These are phyloP conservation scores for Acanthoscelides obtectus DNA, from an alignment of 2,888 invertebrate species.

Conservation along the genomic window DNA sequence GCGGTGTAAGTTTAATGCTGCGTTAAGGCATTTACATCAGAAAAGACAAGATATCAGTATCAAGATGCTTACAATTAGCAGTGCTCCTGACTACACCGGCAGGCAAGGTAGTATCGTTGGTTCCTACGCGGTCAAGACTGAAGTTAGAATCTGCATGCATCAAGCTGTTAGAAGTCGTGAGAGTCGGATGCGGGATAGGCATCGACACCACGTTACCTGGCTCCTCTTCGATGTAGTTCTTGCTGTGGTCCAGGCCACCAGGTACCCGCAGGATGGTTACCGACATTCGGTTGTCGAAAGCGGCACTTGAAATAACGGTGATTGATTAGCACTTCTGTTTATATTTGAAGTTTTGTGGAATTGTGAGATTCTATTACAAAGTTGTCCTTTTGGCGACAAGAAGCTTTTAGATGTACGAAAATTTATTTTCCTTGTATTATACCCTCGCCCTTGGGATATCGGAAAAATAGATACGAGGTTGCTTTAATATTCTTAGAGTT, in stretches of 20 bases:
- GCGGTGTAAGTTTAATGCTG: no score
- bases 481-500: no score
- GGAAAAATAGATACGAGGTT: no score
- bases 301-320: slow-evolving; percentile 58
- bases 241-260: slow-evolving; percentile 76
- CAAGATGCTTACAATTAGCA: neutral
- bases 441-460: no score
- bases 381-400: no score
- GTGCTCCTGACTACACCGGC: neutral
- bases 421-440: no score
- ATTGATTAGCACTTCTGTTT: neutral
- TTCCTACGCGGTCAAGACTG: slow-evolving; percentile 48
- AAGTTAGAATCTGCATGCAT: slow-evolving; percentile 71
- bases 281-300: slow-evolving; percentile 88
- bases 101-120: neutral
- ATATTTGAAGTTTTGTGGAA: no score
- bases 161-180: slow-evolving; percentile 48
- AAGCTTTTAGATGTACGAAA: no score
- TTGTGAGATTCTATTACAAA: no score
- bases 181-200: neutral
- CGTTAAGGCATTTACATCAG: no score
- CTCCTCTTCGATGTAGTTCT: slow-evolving; percentile 44
- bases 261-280: slow-evolving; percentile 83
- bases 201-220: slow-evolving; percentile 24
- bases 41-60: no score